Evolutionary conservation across 2,113 vertebrate species (phyloP).

Genomic region (Okapia johnstoni): DNA sequence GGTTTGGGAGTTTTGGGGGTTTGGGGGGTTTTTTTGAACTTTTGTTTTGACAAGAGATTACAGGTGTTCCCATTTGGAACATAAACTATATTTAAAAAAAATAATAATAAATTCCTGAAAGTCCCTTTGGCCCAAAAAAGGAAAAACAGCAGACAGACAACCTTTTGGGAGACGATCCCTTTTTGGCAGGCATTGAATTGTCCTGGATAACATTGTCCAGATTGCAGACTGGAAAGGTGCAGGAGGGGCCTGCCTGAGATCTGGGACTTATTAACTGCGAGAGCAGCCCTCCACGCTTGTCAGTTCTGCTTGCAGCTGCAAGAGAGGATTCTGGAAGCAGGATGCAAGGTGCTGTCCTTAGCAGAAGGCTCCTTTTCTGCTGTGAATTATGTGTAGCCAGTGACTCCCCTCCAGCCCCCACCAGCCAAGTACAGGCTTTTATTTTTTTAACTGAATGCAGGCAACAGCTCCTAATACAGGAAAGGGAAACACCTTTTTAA

Average conservation of each 20-base stretch:
- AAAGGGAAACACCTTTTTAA: neutral
- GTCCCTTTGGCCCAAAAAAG: constrained; percentile 47
- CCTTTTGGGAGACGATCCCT: constrained; percentile 61
- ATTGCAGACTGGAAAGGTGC: constrained; percentile 66
- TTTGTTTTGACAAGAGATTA: constrained; percentile 68
- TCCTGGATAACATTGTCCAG: constrained; percentile 72
- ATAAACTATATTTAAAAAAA: constrained; percentile 64
- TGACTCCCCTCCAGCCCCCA: fast-evolving
- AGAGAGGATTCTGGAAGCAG: constrained; percentile 39
- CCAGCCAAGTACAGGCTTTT: neutral
- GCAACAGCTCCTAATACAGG: neutral
- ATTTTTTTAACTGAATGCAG: neutral
- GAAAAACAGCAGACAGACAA: constrained; percentile 34
- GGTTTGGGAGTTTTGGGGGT: neutral
- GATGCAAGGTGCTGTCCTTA: constrained; percentile 56
- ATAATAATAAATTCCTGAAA: constrained; percentile 66
- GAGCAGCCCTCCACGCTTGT: constrained; percentile 54
- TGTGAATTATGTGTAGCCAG: neutral
- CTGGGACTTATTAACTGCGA: constrained; percentile 69
- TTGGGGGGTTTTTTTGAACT: constrained; percentile 10
- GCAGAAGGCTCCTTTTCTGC: constrained; percentile 34
- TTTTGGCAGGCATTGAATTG: constrained; percentile 71
- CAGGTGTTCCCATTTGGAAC: constrained; percentile 73
- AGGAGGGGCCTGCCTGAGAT: constrained; percentile 42
- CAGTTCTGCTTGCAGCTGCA: constrained; percentile 68